Evolutionary conservation across 2,113 vertebrate species (phyloP), one percentile per base, ranked within the genome.

Genomic region (Hepsetus odoe): DNA sequence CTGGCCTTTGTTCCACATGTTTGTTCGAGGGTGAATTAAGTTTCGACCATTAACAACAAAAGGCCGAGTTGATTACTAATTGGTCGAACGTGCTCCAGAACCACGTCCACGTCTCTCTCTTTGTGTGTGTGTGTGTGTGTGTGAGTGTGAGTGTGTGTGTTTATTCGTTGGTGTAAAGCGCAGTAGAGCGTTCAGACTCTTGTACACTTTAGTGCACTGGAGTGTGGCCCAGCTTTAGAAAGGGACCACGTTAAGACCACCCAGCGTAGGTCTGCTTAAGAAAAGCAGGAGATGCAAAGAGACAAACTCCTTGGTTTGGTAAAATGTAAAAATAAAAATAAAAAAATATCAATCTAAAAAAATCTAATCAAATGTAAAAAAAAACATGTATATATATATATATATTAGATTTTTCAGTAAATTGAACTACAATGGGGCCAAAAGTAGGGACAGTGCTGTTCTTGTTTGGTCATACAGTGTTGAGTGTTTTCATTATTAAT

Each of bases 161-260:
- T 55, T 22, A 32, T 26, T 33, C 72, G 69, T 65, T 72, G 62
- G 58, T 72, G 59, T 56, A 46, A 79, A 53, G 77, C 53, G 68
- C 66, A 78, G 56, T 64, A 68, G 58, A 79, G 55, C 69, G 13
- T 11, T n/a, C 9, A 14, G 32, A 20, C 68, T 56, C 51, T 42
- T 24, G 16, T 49, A 14, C 49, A 22, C 58, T 53, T 72, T 64
- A 32, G 67, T 40, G 71, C 35, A 13, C 22, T 51, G 75, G 68
- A 30, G 61, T 59, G 65, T 42, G 53, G 18, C 11, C 14, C 28
- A 12, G 42, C 14, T 26, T 28, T 49, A 56, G 24, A 67, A 59
- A 77, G 65, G 68, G 59, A 56, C 58, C 30, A 78, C 55, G n/a
- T 53, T 26, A 56, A 77, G 76, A 71, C 76, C 77, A 79, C 77